Base-by-base conservation (phyloP, 2,888 invertebrate species). In the Drosophila meridionalis region DNA sequence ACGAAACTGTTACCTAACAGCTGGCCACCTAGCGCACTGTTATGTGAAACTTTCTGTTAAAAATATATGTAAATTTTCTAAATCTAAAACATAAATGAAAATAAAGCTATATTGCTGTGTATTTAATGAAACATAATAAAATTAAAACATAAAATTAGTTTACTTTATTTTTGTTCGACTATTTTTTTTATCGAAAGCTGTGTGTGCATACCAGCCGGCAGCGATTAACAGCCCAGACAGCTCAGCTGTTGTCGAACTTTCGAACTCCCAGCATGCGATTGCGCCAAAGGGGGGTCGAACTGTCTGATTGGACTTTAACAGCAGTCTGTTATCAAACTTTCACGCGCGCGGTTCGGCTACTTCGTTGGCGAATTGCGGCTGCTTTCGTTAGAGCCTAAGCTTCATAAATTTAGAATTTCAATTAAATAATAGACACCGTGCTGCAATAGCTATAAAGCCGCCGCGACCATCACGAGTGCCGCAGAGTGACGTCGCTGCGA, bases 171-270 rank as follows among this genome's bases (percentile, higher is more conserved):
- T 34, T 57, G n/a, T 7, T 1, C 2, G 20, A 1, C 3, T 4
- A 0, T 4, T 7, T 14, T 1, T 20, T 20, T 20, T 11, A 6
- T 40, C 30, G 48, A 56, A 61, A 40, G 9, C 1, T n/a, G 45
- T 14, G 20, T 8, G 12, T 40, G 62, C 71, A 38, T 64, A 73
- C 48, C 38, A 61, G 79, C 64, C 74, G 14, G 59, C 14, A 0
- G 12, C 57, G 67, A 61, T 53, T 40, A 57, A 42, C 60, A 61
- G 50, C 58, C 69, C 57, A 52, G 76, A 3, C 45, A 12, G 32
- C 30, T 38, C 76, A 76, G 77, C 80, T 79, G 80, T 53, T 70
- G 30, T 68, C 80, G 77, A 76, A 76, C 42, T 71, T 80, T 78
- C 80, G 80, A 50, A 61, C 62, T 58, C 30, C 5, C 45, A 34